Base-by-base conservation (phyloP, 2,797 vertebrate species). In the Enoplosus armatus region DNA sequence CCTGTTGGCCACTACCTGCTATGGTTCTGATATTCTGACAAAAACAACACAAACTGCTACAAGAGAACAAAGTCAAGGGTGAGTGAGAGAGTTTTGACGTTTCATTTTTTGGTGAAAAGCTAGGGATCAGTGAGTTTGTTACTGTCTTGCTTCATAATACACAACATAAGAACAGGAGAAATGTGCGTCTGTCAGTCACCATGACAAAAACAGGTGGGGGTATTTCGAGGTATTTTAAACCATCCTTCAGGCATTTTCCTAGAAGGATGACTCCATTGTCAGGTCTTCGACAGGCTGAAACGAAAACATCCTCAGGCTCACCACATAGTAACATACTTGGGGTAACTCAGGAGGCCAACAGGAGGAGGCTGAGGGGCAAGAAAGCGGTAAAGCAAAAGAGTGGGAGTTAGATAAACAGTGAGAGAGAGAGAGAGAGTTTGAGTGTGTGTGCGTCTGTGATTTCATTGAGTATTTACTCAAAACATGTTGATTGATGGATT, bases 401-500 rank as follows among this genome's bases (percentile, higher is more conserved):
- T 43, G 26, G 33, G 45, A 56, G 70, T 72, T 31, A 37, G 71
- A 80, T 53, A 48, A 64, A 85, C 10, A 66, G 41, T 53, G 67
- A 62, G 70, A 55, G 65, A 85, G 58, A 26, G 64, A 27, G 61
- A 80, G 77, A 77, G 55, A 55, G 24, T 79, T 35, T 60, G 64
- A 74, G 77, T 75, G 82, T 83, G 85, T 83, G 84, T 80, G 88
- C 69, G 77, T 91, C 83, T 91, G 82, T 89, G 88, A 92, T 89
- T 93, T 90, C 83, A 90, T 60, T 73, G 86, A 88, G 82, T 88
- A 93, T 91, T 92, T 89, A 88, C 88, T 65, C 80, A 62, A 77
- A 80, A 85, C 10, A 26, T 65, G 58, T 83, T 80, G 60, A 88
- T 85, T 88, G 70, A 48, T 84, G 76, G 64, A 60, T 85, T 86